Evolutionary conservation across 2,888 invertebrate genomes (phyloP).

Genomic region (Atethmia centrago): DNA sequence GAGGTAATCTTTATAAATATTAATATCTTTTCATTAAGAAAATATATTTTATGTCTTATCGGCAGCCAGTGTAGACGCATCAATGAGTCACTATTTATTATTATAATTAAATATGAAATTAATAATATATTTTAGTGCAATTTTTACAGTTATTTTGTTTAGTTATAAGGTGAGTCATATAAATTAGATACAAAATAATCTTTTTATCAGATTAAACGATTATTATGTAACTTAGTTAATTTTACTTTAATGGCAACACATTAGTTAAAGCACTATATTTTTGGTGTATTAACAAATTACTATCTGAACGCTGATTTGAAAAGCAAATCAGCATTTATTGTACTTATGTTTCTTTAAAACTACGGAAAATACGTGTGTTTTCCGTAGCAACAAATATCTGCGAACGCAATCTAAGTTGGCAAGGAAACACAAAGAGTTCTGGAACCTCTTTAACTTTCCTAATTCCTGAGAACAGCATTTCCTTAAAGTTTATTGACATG

Average conservation of each 20-base stretch:
- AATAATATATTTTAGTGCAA: conserved; percentile 52
- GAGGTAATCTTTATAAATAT: conserved; percentile 56
- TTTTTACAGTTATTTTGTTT: conserved; percentile 58
- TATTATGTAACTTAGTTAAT: neutral
- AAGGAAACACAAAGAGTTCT: conserved; percentile 32
- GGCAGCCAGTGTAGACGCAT: conserved; percentile 11
- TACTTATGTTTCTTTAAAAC: neutral
- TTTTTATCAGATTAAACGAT: neutral
- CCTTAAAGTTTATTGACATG: conserved; percentile 26
- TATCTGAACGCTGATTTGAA: neutral
- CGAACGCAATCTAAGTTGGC: conserved; percentile 28
- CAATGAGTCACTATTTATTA: conserved; percentile 48
- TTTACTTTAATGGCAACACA: neutral
- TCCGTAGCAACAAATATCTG: conserved; percentile 2
- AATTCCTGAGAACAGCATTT: conserved; percentile 39
- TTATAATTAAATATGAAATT: conserved; percentile 66
- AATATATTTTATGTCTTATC: conserved; percentile 30
- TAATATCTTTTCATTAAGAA: conserved; percentile 37
- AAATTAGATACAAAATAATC: neutral
- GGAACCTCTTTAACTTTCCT: conserved; percentile 38
- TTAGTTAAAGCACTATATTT: neutral
- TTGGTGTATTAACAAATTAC: neutral
- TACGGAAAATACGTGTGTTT: conserved; percentile 2
- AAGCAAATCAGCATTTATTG: neutral
- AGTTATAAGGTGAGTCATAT: conserved; percentile 64